A percentile compares a stretch with the other conserved stretches of the same genome.
These are phyloP conservation scores for Rallus limicola DNA, from an alignment of 2,113 vertebrate species.

Conservation along the genomic window DNA sequence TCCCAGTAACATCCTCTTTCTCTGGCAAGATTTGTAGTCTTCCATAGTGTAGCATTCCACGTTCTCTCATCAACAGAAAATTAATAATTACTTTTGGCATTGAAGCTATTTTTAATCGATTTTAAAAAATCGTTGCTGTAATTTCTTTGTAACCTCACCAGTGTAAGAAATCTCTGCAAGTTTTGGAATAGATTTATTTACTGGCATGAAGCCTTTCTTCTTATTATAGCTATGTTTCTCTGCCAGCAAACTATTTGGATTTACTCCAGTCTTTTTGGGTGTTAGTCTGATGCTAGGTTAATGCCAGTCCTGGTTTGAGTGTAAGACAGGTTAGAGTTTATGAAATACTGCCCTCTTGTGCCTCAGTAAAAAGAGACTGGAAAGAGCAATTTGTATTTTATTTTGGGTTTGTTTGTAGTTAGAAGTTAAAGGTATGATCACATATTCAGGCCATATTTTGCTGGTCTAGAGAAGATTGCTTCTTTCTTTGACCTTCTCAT, in stretches of 20 bases:
- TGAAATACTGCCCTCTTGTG: constrained; percentile 59
- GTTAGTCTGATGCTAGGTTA: not conserved
- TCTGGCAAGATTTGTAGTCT: not conserved
- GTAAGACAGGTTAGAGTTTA: not conserved
- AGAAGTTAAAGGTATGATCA: not conserved
- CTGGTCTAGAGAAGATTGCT: not conserved
- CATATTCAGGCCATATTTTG: not conserved
- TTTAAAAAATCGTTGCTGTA: not conserved
- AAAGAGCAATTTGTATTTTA: not conserved
- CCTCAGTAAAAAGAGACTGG: not conserved
- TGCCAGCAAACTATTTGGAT: not conserved
- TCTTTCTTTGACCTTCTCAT: not conserved
- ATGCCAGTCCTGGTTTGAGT: not conserved
- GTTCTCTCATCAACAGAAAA: not conserved
- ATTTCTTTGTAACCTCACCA: not conserved
- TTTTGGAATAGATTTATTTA: not conserved
- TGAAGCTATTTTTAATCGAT: not conserved
- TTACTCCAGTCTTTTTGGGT: not conserved
- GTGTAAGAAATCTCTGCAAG: not conserved
- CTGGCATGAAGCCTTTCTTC: not conserved
- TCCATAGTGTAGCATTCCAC: not conserved
- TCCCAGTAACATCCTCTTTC: not conserved
- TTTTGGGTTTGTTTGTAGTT: not conserved
- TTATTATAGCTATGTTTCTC: not conserved
- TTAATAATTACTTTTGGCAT: not conserved